Percentiles rank a stretch among this genome's conserved stretches.
Conservation (phyloP, 2,888 invertebrate genomes). For the Deilephila elpenor region DNA sequence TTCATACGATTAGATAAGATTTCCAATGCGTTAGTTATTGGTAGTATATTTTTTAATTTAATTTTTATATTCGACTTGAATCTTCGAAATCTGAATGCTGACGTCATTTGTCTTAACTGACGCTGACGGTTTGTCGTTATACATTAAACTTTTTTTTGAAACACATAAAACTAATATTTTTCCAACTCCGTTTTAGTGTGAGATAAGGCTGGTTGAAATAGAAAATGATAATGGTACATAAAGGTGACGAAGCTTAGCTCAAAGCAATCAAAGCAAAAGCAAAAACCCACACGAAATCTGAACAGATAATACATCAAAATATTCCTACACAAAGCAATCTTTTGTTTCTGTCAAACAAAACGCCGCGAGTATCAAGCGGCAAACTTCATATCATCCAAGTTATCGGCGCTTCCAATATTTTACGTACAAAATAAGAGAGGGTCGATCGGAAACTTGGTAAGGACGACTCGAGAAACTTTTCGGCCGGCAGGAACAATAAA, state of each 20-base stretch:
- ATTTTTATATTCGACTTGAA: no score
- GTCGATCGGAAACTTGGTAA: conserved; percentile 34
- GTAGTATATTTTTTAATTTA: neutral
- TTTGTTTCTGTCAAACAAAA: conserved; percentile 27
- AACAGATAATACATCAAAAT: conserved; percentile 12
- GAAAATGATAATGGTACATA: neutral
- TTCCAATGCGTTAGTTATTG: neutral
- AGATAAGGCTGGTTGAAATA: no score
- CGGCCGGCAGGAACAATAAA: conserved; percentile 74
- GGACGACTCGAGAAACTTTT: conserved; percentile 40
- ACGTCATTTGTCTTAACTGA: no score
- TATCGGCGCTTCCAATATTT: conserved; percentile 50
- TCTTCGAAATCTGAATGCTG: no score
- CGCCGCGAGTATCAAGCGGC: conserved; percentile 54
- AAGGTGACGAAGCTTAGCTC: neutral
- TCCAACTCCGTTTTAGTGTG: no score
- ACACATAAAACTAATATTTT: no score
- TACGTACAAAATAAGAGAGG: conserved; percentile 38
- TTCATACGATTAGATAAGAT: neutral
- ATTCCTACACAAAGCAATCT: conserved; percentile 22
- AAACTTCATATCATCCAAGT: conserved; percentile 69
- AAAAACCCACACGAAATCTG: neutral
- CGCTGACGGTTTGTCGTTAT: no score
- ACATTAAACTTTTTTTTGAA: no score
- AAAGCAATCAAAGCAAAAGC: neutral